Evolutionary conservation across 2,113 vertebrate species (phyloP), one percentile per base, ranked within the genome.

Genomic region (Pogona vitticeps): DNA sequence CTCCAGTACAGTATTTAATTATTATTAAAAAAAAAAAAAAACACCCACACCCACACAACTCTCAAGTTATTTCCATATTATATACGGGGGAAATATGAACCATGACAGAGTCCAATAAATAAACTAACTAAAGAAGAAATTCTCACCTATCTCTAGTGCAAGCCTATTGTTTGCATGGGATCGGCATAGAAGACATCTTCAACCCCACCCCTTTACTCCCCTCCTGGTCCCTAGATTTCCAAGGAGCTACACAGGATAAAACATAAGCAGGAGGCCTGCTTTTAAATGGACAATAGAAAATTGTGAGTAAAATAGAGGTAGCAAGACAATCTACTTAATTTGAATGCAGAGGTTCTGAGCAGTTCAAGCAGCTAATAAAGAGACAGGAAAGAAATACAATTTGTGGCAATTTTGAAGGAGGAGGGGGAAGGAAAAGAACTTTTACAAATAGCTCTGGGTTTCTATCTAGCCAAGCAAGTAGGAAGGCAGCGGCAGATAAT

Each of bases 381-480:
- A 78, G 91, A 90, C 87, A 84, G 38, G 70, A 12, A 94, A 93
- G 76, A 94, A 88, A 95, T 80, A 92, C 2, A 90, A 90, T 95
- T 94, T 94, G 88, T 76, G 91, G 42, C 42, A 91, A 86, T 94
- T 95, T 94, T 92, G 59, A 84, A 92, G 86, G 92, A 86, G 65
- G 88, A 67, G 28, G 33, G 10, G 18, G 28, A 31, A 3, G 72
- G 88, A 92, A 75, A 3, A 1, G 65, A 92, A 52, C 82, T 91
- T 87, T 94, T 95, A 91, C 87, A 95, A 94, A 94, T 89, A 94
- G 87, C 91, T 90, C 83, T 82, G n/a, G n/a, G 86, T 95, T 94
- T 97, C 87, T 86, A 94, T 94, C 90, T 95, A 94, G 88, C 88
- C 92, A 95, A 95, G 91, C 89, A 95, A 95, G 94, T 93, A 92